Percentiles rank a stretch among this genome's conserved stretches.
Evolutionary conservation across 2,888 invertebrate species (phyloP).

Genomic region (Drosophila paranaensis): DNA sequence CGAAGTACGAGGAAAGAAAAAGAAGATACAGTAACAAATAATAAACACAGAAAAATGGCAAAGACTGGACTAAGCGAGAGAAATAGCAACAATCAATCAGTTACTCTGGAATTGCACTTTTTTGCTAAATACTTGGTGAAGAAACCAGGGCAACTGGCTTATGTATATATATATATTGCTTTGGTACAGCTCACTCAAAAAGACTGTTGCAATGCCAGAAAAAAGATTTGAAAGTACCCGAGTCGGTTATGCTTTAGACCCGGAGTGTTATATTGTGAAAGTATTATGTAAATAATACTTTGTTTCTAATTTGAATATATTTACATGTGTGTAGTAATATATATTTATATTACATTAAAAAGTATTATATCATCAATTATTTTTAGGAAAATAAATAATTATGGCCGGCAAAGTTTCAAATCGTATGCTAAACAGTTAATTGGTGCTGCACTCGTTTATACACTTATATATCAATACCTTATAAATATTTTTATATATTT

Average conservation of each 20-base stretch:
- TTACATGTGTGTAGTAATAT: too few species aligned
- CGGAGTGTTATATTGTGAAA: too few species aligned
- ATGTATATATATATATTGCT: not conserved
- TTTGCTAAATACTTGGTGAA: not conserved
- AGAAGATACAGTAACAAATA: not conserved
- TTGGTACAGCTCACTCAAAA: not conserved
- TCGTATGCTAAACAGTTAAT: too few species aligned
- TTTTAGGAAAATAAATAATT: too few species aligned
- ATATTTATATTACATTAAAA: too few species aligned
- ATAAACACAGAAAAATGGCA: not conserved
- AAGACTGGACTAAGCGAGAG: conserved; percentile 10
- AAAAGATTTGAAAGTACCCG: too few species aligned
- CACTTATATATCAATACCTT: not conserved
- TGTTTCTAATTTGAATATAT: too few species aligned
- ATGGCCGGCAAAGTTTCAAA: too few species aligned
- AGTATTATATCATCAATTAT: too few species aligned
- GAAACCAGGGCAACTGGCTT: not conserved
- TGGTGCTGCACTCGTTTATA: too few species aligned
- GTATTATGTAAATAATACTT: too few species aligned
- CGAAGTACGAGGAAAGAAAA: not conserved
- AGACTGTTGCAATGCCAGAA: not conserved
- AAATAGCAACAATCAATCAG: conserved; percentile 55
- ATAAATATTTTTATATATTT: not conserved
- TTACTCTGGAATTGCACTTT: not conserved
- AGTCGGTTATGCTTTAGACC: too few species aligned